Base-by-base conservation (phyloP, 2,113 vertebrate genomes). In the Megaceryle maxima region DNA sequence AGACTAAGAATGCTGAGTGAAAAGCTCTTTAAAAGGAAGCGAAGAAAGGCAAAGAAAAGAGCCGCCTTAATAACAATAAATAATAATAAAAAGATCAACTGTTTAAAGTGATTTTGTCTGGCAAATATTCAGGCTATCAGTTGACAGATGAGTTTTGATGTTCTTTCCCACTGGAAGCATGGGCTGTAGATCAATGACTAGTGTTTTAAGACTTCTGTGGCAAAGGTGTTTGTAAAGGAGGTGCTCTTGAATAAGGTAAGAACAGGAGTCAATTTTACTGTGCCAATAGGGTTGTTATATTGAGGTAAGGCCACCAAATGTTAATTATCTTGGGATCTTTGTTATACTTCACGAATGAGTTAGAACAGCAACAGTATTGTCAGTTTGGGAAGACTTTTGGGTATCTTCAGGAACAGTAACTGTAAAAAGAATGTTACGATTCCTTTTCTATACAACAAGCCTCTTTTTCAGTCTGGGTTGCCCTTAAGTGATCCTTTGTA, bases 301-400 rank as follows among this genome's bases (percentile, higher is more conserved):
- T 92, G 83, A 90, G 86, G 55, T 87, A 85, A 94, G 59, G 84
- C 75, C 68, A 31, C 75, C 85, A 80, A 84, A 92, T 76, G 35
- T 82, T 96, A 89, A 93, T 96, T 80, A 51, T 89, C 94, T 94
- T 33, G 64, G 53, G 81, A 88, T 51, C 69, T 91, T 80, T n/a
- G 31, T 76, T 88, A 64, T 75, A n/a, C 55, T 29, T 88, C 21
- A 29, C 50, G 57, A 77, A 68, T 93, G 83, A 63, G 64, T 91
- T 94, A 70, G 56, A 95, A 78, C 72, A 92, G 64, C 46, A 75
- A 35, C 46, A 1, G 5, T 33, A 57, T 79, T 94, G 72, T 57
- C 21, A n/a, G n/a, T 72, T 81, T 55, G 73, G 69, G 73, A 73
- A 84, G 80, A 31, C 51, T 73, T 70, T 35, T 22, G 51, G 20